phyloP scores from a whole-genome alignment of 2,888 invertebrate species.

The Perizoma flavofasciatum region DNA sequence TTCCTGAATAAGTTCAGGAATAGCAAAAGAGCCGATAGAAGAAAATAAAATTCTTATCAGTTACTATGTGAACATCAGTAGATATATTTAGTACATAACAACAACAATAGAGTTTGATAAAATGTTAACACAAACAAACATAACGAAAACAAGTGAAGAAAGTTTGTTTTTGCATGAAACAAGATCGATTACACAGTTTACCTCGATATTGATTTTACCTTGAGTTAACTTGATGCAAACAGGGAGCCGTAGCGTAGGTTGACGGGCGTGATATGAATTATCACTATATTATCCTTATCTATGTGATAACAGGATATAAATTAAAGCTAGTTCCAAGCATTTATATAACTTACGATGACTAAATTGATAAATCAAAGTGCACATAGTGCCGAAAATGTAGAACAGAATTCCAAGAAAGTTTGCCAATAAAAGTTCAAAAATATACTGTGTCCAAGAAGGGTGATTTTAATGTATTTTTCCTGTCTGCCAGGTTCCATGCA shows the following conservation, averaged over 20 bases:
- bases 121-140: too few species aligned
- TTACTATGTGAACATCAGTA: too few species aligned
- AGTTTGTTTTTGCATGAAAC: too few species aligned
- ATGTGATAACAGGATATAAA: slow-evolving; percentile 58
- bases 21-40: not conserved
- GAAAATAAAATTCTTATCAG: too few species aligned
- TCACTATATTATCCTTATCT: slow-evolving; percentile 57
- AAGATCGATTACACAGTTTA: not conserved
- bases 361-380: too few species aligned
- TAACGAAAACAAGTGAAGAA: too few species aligned
- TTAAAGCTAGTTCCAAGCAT: slow-evolving; percentile 44
- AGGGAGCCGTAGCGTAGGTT: slow-evolving; percentile 39
- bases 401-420: too few species aligned
- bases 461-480: slow-evolving; percentile 21
- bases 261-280: slow-evolving; percentile 65
- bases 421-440: not conserved
- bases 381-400: too few species aligned
- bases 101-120: too few species aligned
- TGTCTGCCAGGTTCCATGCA: slow-evolving; percentile 28
- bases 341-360: too few species aligned
- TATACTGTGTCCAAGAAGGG: not conserved
- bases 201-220: slow-evolving; percentile 39
- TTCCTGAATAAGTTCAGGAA: too few species aligned
- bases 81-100: too few species aligned
- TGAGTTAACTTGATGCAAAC: slow-evolving; percentile 44